Evolutionary conservation across 92 coral and sea anemone genomes (phyloP).

Genomic region (Epizoanthus illoricatus): DNA sequence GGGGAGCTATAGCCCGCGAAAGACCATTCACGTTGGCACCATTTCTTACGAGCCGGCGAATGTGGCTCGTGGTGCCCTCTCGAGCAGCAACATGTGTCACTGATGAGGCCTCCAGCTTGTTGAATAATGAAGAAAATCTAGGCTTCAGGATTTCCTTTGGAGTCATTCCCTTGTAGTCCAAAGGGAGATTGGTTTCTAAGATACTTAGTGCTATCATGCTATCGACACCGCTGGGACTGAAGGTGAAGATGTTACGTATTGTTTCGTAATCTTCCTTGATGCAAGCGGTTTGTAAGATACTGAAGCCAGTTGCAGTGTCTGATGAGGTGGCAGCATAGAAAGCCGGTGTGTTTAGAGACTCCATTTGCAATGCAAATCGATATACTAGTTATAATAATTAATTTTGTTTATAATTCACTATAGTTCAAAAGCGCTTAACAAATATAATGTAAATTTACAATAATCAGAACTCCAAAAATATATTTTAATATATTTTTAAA

Average conservation of each 20-base stretch:
- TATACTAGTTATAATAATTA: too few species aligned
- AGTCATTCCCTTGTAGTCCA: neutral
- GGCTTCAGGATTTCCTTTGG: neutral
- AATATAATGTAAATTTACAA: too few species aligned
- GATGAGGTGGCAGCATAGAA: slow-evolving; percentile 14
- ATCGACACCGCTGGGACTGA: slow-evolving; percentile 30
- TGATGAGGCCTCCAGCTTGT: neutral
- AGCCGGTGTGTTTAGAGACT: slow-evolving; percentile 8
- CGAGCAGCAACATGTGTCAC: neutral
- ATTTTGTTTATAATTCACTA: too few species aligned
- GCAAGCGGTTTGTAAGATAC: neutral
- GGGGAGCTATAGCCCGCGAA: neutral
- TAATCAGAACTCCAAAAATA: too few species aligned
- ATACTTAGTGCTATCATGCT: neutral
- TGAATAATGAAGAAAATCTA: neutral
- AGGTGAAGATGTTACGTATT: neutral
- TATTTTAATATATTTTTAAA: too few species aligned
- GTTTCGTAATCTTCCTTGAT: neutral
- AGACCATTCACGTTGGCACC: neutral
- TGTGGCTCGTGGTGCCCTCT: neutral
- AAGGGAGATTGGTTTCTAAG: neutral
- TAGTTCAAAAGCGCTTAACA: too few species aligned
- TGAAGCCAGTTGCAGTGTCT: neutral
- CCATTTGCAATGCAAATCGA: too few species aligned
- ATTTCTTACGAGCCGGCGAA: neutral